Conservation (phyloP, 2,888 invertebrate species). For the Polydrusus cervinus region DNA sequence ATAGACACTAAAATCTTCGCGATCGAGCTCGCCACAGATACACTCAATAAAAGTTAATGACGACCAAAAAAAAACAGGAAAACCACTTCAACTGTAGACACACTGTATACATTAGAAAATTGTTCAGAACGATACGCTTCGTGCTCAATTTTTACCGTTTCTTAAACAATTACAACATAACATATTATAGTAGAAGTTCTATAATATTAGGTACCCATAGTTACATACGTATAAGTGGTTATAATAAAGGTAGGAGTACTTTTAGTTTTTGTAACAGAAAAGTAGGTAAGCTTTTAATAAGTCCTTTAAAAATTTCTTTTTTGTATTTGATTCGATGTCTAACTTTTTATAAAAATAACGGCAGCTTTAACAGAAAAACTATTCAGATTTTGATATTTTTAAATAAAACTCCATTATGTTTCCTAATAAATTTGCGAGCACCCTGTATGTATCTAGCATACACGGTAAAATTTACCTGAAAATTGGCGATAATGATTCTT, state of each 20-base stretch:
- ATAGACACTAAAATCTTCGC: no score
- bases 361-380: no score
- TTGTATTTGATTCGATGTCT: no score
- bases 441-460: neutral
- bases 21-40: no score
- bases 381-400: no score
- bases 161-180: constrained; percentile 20
- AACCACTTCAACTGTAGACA: neutral
- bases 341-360: no score
- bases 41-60: no score
- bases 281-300: neutral
- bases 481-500: neutral
- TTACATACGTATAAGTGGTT: neutral
- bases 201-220: neutral
- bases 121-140: constrained; percentile 38
- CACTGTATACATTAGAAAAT: constrained; percentile 43
- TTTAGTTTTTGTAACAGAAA: neutral
- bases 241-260: neutral
- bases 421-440: no score
- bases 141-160: constrained; percentile 36
- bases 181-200: constrained; percentile 4
- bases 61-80: no score
- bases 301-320: no score
- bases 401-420: no score
- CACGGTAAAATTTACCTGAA: constrained; percentile 11